A percentile compares a stretch with the other conserved stretches of the same genome.
Conservation (phyloP, 1,140 invertebrate genomes). For the Pogonomyrmex californicus region DNA sequence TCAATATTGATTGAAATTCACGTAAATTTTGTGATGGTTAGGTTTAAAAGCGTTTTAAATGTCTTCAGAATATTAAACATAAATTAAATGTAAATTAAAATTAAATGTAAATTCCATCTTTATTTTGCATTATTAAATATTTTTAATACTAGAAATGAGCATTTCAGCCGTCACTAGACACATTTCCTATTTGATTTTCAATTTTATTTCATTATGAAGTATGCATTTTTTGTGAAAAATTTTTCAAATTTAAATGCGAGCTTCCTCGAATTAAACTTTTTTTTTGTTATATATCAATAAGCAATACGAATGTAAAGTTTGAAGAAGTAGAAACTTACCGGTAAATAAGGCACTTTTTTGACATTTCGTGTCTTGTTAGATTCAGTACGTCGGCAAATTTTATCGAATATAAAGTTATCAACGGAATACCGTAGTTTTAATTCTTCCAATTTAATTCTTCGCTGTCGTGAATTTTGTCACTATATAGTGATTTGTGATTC, state of each 20-base stretch:
- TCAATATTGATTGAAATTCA: neutral
- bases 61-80: neutral
- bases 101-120: neutral
- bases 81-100: too few species aligned
- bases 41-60: neutral
- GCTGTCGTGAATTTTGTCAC: too few species aligned
- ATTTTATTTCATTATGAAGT: neutral
- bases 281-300: neutral
- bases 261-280: neutral
- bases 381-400: neutral
- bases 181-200: neutral
- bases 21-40: neutral
- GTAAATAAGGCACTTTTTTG: neutral
- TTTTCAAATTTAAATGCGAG: neutral
- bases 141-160: neutral
- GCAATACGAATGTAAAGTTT: neutral
- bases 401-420: neutral
- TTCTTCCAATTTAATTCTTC: neutral
- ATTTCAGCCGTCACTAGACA: too few species aligned
- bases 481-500: neutral
- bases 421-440: neutral
- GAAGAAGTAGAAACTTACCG: conserved; percentile 15
- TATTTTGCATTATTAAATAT: neutral
- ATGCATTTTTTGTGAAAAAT: neutral
- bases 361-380: neutral